Conservation (phyloP, 2,888 invertebrate genomes). For the Amphipoea oculea region DNA sequence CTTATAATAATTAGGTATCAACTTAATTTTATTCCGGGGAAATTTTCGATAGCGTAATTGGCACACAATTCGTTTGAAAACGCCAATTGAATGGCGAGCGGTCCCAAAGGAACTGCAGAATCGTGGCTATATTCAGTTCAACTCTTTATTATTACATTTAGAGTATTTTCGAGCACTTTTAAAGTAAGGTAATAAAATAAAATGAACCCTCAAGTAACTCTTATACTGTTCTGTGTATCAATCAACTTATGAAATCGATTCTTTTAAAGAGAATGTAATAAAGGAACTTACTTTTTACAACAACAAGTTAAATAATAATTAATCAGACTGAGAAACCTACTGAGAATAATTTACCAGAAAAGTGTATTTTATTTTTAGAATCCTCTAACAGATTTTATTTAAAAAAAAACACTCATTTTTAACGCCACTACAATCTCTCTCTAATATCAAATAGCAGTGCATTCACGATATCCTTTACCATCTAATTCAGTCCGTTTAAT, state of each 20-base stretch:
- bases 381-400: neutral
- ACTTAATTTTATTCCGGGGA: slow-evolving; percentile 55
- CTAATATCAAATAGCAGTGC: slow-evolving; percentile 32
- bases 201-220: neutral
- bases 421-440: slow-evolving; percentile 4
- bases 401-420: neutral
- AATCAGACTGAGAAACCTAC: neutral
- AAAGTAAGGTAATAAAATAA: neutral
- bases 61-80: slow-evolving; percentile 59
- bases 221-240: neutral
- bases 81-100: slow-evolving; percentile 75
- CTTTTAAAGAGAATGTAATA: neutral
- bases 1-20: slow-evolving; percentile 52
- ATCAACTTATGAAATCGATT: neutral
- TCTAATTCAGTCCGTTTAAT: slow-evolving; percentile 66
- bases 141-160: neutral
- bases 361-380: neutral
- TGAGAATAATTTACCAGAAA: neutral
- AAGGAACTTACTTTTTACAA: neutral
- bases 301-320: neutral
- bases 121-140: slow-evolving; percentile 42
- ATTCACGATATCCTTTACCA: slow-evolving; percentile 46
- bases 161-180: slow-evolving; percentile 8
- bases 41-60: slow-evolving; percentile 57
- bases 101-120: slow-evolving; percentile 63